Conservation (phyloP, 1,140 invertebrate species). For the Melipona quadrifasciata region DNA sequence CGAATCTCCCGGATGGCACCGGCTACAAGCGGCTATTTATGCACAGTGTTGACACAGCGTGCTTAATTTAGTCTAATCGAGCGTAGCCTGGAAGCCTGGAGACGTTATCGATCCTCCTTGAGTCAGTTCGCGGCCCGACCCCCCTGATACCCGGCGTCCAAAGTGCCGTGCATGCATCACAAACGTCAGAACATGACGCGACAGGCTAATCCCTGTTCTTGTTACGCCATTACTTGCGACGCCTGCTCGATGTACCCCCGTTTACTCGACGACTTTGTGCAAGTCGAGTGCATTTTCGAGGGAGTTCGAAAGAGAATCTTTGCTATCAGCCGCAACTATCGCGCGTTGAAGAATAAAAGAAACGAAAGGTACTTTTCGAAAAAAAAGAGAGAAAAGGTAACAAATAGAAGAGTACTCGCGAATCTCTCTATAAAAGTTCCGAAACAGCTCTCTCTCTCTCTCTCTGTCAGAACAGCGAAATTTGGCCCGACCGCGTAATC, state of each 20-base stretch:
- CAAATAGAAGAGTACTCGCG: not conserved
- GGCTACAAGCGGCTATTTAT: conserved; percentile 33
- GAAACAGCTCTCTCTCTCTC: not conserved
- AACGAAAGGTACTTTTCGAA: not conserved
- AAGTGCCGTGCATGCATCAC: conserved; percentile 1
- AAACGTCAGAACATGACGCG: conserved; percentile 6
- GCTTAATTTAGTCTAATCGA: conserved; percentile 64
- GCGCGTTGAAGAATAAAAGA: too few species aligned
- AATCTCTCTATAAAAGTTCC: not conserved
- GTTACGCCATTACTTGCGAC: not conserved
- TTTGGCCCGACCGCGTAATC: not conserved
- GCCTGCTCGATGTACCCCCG: not conserved
- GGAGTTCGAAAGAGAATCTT: not conserved
- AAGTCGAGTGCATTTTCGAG: too few species aligned
- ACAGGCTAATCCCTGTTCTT: not conserved
- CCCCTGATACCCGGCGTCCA: not conserved
- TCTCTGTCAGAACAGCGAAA: too few species aligned
- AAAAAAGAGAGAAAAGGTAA: too few species aligned
- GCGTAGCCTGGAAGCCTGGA: conserved; percentile 32
- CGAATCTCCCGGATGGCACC: not conserved
- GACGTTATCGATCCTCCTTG: conserved; percentile 54
- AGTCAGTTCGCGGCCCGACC: not conserved
- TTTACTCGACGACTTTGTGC: too few species aligned
- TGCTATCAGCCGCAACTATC: too few species aligned
- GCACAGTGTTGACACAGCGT: conserved; percentile 54